Conservation (phyloP, 2,797 vertebrate species). For the Graptemys geographica region DNA sequence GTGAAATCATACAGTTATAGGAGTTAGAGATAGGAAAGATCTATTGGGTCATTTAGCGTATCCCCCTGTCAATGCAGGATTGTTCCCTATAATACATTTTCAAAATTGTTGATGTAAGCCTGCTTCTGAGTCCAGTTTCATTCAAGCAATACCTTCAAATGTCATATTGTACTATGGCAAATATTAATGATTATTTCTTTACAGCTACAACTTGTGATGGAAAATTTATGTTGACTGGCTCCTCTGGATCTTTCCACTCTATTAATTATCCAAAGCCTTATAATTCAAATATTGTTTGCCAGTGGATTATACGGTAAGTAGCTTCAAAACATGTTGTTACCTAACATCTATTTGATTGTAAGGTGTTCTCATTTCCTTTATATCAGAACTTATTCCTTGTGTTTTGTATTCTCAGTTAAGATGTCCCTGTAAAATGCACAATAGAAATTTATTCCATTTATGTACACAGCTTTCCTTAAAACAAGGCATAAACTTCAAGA, state of each 20-base stretch:
- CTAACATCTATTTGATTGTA: neutral
- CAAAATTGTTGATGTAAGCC: neutral
- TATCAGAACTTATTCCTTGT: neutral
- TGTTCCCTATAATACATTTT: neutral
- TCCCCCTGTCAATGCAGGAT: neutral
- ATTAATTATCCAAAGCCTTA: constrained; percentile 80
- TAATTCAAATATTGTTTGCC: constrained; percentile 79
- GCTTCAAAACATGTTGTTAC: constrained; percentile 21
- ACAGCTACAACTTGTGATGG: constrained; percentile 90
- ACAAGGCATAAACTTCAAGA: neutral
- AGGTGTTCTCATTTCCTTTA: neutral
- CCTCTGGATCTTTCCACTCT: constrained; percentile 87
- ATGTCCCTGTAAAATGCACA: fast-evolving
- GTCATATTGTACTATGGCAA: constrained; percentile 12
- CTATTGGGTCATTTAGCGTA: neutral
- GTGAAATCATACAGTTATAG: neutral
- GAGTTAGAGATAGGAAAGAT: neutral
- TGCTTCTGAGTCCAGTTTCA: neutral
- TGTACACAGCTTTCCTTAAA: neutral
- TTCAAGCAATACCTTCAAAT: constrained; percentile 10
- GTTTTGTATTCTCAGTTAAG: neutral
- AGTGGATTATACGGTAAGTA: constrained; percentile 91
- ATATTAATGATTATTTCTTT: constrained; percentile 64
- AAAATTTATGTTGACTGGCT: constrained; percentile 86
- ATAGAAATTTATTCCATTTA: neutral